Percentiles rank a stretch among this genome's conserved stretches.
Evolutionary conservation across 2,113 vertebrate species (phyloP).

Genomic region (Fregata magnificens): DNA sequence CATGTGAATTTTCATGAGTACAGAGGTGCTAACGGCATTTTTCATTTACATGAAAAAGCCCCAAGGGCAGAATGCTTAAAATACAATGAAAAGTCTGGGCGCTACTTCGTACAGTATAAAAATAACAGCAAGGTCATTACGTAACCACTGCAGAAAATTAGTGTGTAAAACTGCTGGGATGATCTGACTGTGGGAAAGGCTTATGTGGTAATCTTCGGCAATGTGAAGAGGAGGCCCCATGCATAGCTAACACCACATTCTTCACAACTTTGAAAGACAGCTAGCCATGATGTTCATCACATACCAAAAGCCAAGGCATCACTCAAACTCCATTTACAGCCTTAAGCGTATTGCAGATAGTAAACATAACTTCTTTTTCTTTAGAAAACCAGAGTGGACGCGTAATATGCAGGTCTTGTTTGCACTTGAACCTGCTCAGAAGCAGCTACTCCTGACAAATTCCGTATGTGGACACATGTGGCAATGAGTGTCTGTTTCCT

Average conservation of each 20-base stretch:
- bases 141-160: too few relatives aligned
- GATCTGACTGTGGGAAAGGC: neutral
- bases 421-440: neutral
- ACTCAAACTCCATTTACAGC: neutral
- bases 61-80: neutral
- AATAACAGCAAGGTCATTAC: neutral
- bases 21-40: neutral
- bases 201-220: neutral
- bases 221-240: neutral
- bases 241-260: neutral
- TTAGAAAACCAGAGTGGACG: neutral
- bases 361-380: neutral
- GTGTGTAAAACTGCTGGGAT: neutral
- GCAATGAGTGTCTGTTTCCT: neutral
- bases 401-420: neutral
- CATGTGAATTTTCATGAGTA: neutral
- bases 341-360: neutral
- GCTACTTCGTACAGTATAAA: neutral
- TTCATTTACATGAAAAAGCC: neutral
- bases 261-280: neutral
- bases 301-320: neutral
- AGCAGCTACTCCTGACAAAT: neutral
- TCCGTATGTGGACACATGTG: accelerated
- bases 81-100: neutral
- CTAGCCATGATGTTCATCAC: neutral